Conservation (phyloP, 2,797 vertebrate genomes). For the Cottoperca gobio region DNA sequence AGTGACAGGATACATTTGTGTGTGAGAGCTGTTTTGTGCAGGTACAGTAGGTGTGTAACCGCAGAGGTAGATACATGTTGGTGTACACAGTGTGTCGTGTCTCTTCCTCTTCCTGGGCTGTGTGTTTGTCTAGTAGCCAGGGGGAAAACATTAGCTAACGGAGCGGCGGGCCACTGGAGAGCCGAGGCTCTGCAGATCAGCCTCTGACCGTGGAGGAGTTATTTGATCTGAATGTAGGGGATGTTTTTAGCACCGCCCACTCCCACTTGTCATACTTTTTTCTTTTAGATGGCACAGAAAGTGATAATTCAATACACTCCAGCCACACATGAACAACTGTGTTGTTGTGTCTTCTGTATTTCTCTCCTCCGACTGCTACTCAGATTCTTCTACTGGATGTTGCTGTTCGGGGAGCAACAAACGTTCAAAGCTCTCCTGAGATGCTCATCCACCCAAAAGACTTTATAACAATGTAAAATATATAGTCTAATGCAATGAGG, state of each 20-base stretch:
- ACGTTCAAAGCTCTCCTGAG: neutral
- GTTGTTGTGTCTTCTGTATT: neutral
- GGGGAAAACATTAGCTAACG: slow-evolving; percentile 9
- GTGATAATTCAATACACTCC: slow-evolving; percentile 8
- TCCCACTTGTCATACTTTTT: neutral
- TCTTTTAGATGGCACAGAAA: slow-evolving; percentile 5
- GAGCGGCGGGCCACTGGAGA: slow-evolving; percentile 35
- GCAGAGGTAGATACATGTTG: slow-evolving; percentile 24
- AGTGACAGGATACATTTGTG: neutral
- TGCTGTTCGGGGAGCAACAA: too few relatives aligned
- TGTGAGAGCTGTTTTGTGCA: neutral
- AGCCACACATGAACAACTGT: slow-evolving; percentile 8
- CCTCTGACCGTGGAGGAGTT: slow-evolving; percentile 13
- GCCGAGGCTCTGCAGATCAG: slow-evolving; percentile 13
- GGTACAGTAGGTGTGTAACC: slow-evolving; percentile 21
- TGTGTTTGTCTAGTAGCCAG: slow-evolving; percentile 32
- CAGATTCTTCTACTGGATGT: neutral
- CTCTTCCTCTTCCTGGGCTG: slow-evolving; percentile 43
- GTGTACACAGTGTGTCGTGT: slow-evolving; percentile 9
- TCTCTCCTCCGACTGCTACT: neutral
- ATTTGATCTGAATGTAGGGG: slow-evolving; percentile 15
- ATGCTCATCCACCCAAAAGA: neutral
- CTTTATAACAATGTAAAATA: too few relatives aligned
- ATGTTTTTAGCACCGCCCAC: slow-evolving; percentile 18
- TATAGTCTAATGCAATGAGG: neutral